These are phyloP conservation scores for Mesoclemmys tuberculata DNA, from an alignment of 2,113 vertebrate species.

Conservation along the genomic window DNA sequence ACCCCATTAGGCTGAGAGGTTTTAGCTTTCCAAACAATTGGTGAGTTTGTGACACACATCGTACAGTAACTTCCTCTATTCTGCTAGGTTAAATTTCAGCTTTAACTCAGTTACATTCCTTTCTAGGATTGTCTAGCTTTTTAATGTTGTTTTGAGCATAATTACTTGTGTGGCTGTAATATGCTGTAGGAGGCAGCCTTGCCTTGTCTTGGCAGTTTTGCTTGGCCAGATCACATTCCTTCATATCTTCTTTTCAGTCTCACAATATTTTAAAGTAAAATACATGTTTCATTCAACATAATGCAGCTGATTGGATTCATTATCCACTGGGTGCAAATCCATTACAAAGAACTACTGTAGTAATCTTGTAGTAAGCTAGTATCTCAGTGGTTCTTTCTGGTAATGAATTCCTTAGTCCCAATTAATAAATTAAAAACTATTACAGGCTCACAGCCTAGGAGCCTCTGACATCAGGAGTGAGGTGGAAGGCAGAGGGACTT, in stretches of 20 bases:
- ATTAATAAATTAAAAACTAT: too few relatives aligned
- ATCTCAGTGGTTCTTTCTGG: background rate
- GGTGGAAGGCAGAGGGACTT: rapidly evolving
- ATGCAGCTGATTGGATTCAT: background rate
- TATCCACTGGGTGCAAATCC: background rate
- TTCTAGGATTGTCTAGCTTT: background rate
- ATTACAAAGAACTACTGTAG: background rate
- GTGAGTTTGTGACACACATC: background rate
- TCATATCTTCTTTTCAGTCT: background rate
- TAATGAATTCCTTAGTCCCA: background rate
- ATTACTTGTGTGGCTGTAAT: background rate
- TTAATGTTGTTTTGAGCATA: background rate
- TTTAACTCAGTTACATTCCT: background rate
- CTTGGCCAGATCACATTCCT: background rate
- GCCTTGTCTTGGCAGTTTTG: background rate
- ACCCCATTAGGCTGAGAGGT: background rate
- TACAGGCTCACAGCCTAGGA: too few relatives aligned
- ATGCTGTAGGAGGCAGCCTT: background rate
- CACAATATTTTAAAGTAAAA: background rate
- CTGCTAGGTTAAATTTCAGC: conserved; percentile 8
- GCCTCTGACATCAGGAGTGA: background rate
- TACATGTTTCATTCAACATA: background rate
- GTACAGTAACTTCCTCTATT: background rate
- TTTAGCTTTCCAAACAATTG: background rate
- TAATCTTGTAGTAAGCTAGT: background rate